phyloP scores from a whole-genome alignment of 2,797 vertebrate genomes.

The Pseudochirops cupreus region DNA sequence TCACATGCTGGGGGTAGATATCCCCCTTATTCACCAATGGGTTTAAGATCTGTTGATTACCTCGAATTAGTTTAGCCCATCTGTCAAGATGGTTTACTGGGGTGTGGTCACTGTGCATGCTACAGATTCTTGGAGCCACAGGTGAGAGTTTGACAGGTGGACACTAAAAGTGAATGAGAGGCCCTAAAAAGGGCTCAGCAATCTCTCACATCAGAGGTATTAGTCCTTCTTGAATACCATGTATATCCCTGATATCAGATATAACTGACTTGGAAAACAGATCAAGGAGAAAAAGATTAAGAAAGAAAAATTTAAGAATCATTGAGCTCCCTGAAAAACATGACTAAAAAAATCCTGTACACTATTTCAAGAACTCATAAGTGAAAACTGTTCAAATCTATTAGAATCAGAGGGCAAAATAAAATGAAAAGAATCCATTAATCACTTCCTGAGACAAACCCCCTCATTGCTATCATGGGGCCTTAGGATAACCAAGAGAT shows the following conservation, averaged over 20 bases:
- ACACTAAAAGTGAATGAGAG: not conserved
- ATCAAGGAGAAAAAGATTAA: not conserved
- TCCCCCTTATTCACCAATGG: not conserved
- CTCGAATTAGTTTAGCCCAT: not conserved
- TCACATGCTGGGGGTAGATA: not conserved
- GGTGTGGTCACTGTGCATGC: not conserved
- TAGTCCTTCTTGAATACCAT: not conserved
- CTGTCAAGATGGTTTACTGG: not conserved
- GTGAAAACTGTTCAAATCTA: not conserved
- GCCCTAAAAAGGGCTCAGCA: not conserved
- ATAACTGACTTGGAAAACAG: not conserved
- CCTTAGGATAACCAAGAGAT: not conserved
- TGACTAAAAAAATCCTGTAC: not conserved
- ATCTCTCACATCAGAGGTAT: not conserved
- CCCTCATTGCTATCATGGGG: not conserved
- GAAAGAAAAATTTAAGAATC: not conserved
- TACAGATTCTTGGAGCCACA: not conserved
- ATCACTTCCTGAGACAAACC: not conserved
- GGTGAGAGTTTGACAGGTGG: not conserved
- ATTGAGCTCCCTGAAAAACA: not conserved
- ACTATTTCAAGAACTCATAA: not conserved
- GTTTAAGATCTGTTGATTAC: not conserved
- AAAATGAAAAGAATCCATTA: not conserved
- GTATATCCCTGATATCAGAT: not conserved
- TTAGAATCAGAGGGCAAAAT: not conserved